phyloP scores from a whole-genome alignment of 2,113 vertebrate genomes.

The Coptodon bakossiorum region DNA sequence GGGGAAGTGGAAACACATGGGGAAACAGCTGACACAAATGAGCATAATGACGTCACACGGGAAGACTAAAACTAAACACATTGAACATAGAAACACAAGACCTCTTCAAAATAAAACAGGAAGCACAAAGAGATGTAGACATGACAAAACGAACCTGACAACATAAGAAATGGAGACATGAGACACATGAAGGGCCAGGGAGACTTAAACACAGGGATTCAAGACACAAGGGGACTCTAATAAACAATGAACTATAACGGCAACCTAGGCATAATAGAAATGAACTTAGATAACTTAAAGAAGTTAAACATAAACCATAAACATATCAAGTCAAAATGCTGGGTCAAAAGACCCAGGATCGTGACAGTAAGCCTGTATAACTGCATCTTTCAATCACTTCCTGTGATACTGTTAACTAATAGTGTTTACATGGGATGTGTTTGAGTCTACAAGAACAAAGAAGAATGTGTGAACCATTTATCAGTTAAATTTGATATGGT shows the following conservation, averaged over 20 bases:
- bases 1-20: not conserved
- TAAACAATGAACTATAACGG: not conserved
- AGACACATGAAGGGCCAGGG: not conserved
- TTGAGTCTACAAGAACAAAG: not conserved
- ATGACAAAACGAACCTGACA: not conserved
- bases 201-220: not conserved
- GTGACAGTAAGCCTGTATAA: not conserved
- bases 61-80: not conserved
- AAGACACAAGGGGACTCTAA: not conserved
- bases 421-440: not conserved
- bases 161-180: not conserved
- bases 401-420: not conserved
- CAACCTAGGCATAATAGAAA: not conserved
- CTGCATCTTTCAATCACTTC: not conserved
- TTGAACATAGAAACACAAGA: not conserved
- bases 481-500: not conserved
- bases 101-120: not conserved
- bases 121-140: not conserved
- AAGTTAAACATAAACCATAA: not conserved
- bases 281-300: not conserved
- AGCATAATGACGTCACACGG: not conserved
- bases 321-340: not conserved
- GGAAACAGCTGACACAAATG: not conserved
- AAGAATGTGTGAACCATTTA: not conserved
- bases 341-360: not conserved